A percentile compares a stretch with the other conserved stretches of the same genome.
phyloP scores from a whole-genome alignment of 2,113 vertebrate species.

The Grus americana region DNA sequence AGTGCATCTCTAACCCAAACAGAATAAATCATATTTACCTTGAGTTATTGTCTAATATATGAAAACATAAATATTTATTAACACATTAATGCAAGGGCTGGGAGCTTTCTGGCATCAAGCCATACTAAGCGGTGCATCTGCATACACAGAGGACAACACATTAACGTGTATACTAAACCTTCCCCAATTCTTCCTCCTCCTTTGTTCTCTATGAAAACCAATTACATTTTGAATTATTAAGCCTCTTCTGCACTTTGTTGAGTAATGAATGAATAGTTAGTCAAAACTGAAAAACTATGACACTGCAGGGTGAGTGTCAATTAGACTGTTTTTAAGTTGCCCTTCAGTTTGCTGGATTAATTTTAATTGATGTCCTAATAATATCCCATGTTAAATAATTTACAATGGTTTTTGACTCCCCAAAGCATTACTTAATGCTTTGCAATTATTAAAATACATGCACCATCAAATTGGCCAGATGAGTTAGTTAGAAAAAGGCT shows the following conservation, averaged over 20 bases:
- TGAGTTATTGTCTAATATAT: conserved; percentile 5
- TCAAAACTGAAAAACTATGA: conserved; percentile 20
- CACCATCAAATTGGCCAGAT: neutral
- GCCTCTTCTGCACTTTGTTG: conserved; percentile 3
- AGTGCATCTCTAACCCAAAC: neutral
- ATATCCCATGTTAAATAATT: conserved; percentile 42
- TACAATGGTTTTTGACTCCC: conserved; percentile 32
- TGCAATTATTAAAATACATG: conserved; percentile 13
- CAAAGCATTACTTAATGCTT: conserved; percentile 34
- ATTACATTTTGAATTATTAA: conserved; percentile 44
- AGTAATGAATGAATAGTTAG: conserved; percentile 43
- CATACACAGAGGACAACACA: conserved; percentile 26
- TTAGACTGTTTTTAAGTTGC: conserved; percentile 28
- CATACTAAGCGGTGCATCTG: conserved; percentile 6
- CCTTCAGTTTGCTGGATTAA: conserved; percentile 40
- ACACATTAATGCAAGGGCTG: neutral
- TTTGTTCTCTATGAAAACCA: conserved; percentile 34
- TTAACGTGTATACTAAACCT: conserved; percentile 12
- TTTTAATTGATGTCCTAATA: conserved; percentile 51
- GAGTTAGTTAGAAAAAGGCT: neutral
- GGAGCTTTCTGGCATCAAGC: conserved; percentile 9
- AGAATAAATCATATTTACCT: conserved; percentile 29
- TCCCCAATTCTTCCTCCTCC: neutral
- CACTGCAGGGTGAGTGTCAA: neutral
- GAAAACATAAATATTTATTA: conserved; percentile 68